Base-by-base conservation (phyloP, 1,140 invertebrate species). In the Pinna nobilis region DNA sequence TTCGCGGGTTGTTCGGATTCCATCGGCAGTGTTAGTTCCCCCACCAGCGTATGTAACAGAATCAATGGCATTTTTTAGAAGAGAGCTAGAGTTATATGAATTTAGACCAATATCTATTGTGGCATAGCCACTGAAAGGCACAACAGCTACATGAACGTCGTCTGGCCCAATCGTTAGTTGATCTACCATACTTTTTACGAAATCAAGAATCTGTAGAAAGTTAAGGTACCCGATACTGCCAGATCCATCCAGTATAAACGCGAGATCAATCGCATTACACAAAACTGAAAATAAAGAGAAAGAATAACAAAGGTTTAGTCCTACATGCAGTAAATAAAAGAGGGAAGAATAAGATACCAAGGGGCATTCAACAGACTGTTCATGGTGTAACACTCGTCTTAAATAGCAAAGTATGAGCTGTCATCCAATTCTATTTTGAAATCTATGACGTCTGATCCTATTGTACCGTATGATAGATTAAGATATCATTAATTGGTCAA, bases 161-260 rank as follows among this genome's bases (percentile, higher is more conserved):
- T 51, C 13, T 20, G 47, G 47, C 30, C 63, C 63, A 13, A 66
- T 50, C 25, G 44, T 9, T 33, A 66, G 51, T 23, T 51, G 44
- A n/a, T 66, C 35, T 25, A 35, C 37, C 13, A 50, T n/a, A n/a
- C 51, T 51, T 66, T 66, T 50, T 7, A 66, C 49, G 25, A 66
- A 66, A 5, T 66, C 44, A 13, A 66, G 15, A 2, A 50, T 49
- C 18, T 49, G 30, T 11, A 50, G 49, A 35, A 66, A 66, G 39
- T 50, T 51, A 33, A 51, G 25, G 4, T 50, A 35, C 32, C 28
- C n/a, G 13, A 50, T 51, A 32, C 63, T 66, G 33, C 44, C 47
- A 33, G 63, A 66, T 32, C 44, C 44, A 23, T 66, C 63, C 30
- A 66, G 13, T 28, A 66, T 50, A 32, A 66, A 66, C 9, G 37